Base-by-base conservation (phyloP, 2,113 vertebrate species). In the Perca schrenkii region DNA sequence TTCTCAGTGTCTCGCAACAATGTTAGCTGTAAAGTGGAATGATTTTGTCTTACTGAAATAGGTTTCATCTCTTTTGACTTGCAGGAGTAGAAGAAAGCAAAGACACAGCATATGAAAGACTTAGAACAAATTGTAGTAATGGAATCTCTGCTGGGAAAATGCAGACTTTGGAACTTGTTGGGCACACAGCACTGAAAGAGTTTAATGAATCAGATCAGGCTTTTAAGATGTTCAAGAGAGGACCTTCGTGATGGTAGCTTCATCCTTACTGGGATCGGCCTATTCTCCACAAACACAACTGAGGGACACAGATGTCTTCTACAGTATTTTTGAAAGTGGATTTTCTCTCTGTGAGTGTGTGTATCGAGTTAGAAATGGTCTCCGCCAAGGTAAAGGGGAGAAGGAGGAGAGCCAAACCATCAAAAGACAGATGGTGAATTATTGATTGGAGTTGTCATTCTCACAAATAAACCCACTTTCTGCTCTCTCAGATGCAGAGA, bases 381-480 rank as follows among this genome's bases (percentile, higher is more conserved):
- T 34, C 34, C 1, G n/a, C 53, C 66, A 19, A 8, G 47, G 47
- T 62, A 43, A 6, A 71, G 21, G 47, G 19, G 43, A 22, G 25
- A 16, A 10, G 46, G 16, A 54, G 66, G 15, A 66, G 28, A 62
- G 71, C 14, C 52, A 47, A 74, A 50, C 52, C 22, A 63, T 54
- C n/a, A 63, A 60, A 49, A 40, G 36, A 19, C 50, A 57, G 67
- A 47, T 1, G 34, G 34, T 34, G 34, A 34, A 34, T 34, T 34
- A 34, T 34, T 34, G 34, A 34, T 34, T 6, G 5, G 34, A 34
- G 34, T 34, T 6, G 34, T 6, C 34, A 34, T 34, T 34, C 34
- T 34, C 13, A 66, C 70, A 67, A 81, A 60, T 53, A 74, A 74
- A 74, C 53, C 62, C 12, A 60, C 46, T 67, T 43, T 25, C 61